Conservation (phyloP, 1,140 invertebrate species). For the Oreohelix idahoensis region DNA sequence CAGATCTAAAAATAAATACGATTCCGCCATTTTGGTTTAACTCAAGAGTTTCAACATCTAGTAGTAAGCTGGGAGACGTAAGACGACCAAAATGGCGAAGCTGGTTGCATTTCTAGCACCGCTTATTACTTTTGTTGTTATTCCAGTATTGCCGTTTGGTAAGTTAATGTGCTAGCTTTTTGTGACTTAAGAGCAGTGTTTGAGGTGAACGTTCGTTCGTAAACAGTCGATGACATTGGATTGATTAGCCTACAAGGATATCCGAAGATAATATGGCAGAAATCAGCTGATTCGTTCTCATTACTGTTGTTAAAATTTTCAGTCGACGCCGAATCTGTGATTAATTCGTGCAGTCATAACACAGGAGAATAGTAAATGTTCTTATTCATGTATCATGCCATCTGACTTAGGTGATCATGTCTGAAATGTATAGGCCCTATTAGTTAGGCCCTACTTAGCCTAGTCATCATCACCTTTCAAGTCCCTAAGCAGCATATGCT, state of each 20-base stretch:
- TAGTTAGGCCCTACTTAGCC: too few relatives aligned
- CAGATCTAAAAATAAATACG: not conserved
- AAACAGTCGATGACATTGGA: not conserved
- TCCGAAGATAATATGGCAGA: not conserved
- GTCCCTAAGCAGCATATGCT: too few relatives aligned
- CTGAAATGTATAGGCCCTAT: too few relatives aligned
- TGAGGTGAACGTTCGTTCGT: not conserved
- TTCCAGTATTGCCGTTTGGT: not conserved
- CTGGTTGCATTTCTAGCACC: not conserved
- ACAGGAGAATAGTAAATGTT: too few relatives aligned
- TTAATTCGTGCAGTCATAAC: too few relatives aligned
- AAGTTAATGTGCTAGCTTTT: not conserved
- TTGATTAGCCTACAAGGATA: not conserved
- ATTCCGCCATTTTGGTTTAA: not conserved
- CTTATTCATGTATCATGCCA: too few relatives aligned
- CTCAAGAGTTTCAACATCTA: not conserved
- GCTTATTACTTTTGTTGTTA: not conserved
- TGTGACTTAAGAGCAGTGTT: not conserved
- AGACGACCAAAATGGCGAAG: slow-evolving; percentile 1
- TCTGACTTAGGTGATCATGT: too few relatives aligned
- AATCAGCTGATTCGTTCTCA: too few relatives aligned
- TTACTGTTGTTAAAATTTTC: too few relatives aligned
- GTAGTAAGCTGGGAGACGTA: not conserved
- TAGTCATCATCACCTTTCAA: too few relatives aligned
- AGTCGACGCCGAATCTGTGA: too few relatives aligned